These are phyloP conservation scores for Esox lucius DNA, from an alignment of 2,797 vertebrate species.

Conservation along the genomic window DNA sequence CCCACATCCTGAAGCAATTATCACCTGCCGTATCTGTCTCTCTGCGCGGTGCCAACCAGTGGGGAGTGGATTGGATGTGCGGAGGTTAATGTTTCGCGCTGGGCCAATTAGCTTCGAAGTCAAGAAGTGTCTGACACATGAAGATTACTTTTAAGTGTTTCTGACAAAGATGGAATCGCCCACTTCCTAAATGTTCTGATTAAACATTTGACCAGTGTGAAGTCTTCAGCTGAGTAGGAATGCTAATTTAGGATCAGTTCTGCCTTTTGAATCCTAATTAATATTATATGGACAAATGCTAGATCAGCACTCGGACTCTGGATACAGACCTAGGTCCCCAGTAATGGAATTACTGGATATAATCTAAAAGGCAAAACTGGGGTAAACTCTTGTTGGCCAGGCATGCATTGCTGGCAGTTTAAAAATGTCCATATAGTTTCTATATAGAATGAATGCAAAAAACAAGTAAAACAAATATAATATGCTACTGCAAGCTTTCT, in stretches of 20 bases:
- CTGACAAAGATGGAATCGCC: constrained; percentile 51
- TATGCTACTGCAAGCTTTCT: not conserved
- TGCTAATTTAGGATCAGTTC: too few species aligned
- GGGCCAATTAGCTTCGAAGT: constrained; percentile 36
- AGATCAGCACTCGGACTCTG: too few species aligned
- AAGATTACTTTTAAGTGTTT: constrained; percentile 60
- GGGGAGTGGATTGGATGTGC: constrained; percentile 44
- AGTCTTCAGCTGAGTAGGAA: not conserved
- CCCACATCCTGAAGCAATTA: constrained; percentile 34
- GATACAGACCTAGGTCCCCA: too few species aligned
- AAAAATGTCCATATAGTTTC: not conserved
- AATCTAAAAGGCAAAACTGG: not conserved
- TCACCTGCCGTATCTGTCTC: constrained; percentile 14
- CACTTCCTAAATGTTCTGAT: constrained; percentile 55
- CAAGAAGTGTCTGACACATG: constrained; percentile 59
- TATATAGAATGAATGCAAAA: not conserved
- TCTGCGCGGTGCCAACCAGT: constrained; percentile 41
- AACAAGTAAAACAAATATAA: not conserved
- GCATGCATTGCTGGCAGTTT: not conserved
- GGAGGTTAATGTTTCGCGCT: constrained; percentile 46
- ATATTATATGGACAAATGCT: too few species aligned
- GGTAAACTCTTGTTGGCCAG: not conserved
- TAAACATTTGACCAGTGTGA: not conserved
- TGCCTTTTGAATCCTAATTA: too few species aligned
- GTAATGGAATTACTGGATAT: too few species aligned